These are phyloP conservation scores for Fistularia tabacaria DNA, from an alignment of 2,797 vertebrate species.

Conservation along the genomic window DNA sequence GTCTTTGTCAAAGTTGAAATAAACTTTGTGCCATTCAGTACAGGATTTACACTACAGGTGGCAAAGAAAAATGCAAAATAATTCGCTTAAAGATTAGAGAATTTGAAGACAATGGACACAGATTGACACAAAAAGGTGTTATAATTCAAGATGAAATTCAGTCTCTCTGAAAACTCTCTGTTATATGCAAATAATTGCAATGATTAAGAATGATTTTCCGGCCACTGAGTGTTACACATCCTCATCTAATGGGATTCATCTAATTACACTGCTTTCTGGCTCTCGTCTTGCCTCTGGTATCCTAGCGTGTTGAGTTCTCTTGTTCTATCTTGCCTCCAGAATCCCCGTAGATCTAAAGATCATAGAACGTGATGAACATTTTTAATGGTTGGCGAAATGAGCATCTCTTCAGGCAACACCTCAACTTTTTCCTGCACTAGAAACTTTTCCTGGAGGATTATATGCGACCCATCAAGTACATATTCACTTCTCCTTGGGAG, in stretches of 20 bases:
- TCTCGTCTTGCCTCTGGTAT: conserved; percentile 57
- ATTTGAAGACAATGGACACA: no score
- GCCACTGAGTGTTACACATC: conserved; percentile 44
- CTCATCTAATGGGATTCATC: conserved; percentile 50
- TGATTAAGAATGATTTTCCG: conserved; percentile 38
- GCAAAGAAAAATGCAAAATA: no score
- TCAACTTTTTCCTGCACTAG: conserved; percentile 57
- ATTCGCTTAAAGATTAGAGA: no score
- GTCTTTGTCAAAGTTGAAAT: no score
- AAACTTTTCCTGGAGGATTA: conserved; percentile 56
- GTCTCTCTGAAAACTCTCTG: conserved; percentile 7
- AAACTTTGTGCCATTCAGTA: no score
- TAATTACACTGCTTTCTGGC: conserved; percentile 56
- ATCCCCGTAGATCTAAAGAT: conserved; percentile 54
- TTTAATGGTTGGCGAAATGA: conserved; percentile 62
- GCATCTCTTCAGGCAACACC: conserved; percentile 58
- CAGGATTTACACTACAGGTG: no score
- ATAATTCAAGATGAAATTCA: conserved; percentile 10
- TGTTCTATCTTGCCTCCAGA: conserved; percentile 46
- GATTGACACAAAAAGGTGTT: not conserved
- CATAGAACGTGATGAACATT: conserved; percentile 58
- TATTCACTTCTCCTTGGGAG: conserved; percentile 28
- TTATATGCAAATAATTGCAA: conserved; percentile 18
- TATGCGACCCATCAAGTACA: conserved; percentile 33
- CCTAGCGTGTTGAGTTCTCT: conserved; percentile 36